Evolutionary conservation across 2,888 invertebrate genomes (phyloP).

Genomic region (Myopa tessellatipennis): DNA sequence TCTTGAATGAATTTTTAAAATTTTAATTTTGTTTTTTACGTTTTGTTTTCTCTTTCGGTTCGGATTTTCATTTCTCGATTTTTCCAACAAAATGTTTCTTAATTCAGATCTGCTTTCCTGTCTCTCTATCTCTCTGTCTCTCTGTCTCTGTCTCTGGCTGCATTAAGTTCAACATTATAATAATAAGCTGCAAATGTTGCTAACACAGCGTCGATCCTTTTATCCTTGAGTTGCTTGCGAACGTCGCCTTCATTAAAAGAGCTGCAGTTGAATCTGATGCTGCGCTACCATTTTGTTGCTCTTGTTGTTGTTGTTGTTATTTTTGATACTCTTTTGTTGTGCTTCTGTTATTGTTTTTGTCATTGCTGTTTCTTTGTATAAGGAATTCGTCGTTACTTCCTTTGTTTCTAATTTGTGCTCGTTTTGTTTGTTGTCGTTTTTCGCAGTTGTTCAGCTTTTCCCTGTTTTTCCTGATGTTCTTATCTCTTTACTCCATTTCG

Average conservation of each 20-base stretch:
- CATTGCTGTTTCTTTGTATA: conserved; percentile 51
- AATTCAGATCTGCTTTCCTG: neutral
- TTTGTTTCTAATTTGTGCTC: conserved; percentile 44
- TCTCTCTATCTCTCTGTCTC: neutral
- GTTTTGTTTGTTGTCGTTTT: conserved; percentile 41
- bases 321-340: neutral
- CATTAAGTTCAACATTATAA: conserved; percentile 28
- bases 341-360: conserved; percentile 30
- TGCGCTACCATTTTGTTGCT: neutral
- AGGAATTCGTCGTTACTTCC: no score
- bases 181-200: conserved; percentile 55
- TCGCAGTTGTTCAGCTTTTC: conserved; percentile 6
- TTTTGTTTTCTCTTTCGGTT: neutral
- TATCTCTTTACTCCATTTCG: neutral
- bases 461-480: neutral
- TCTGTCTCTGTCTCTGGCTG: neutral
- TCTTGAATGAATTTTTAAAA: no score
- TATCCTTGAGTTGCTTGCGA: conserved; percentile 44
- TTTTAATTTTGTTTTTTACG: neutral
- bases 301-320: neutral
- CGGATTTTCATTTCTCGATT: neutral
- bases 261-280: no score
- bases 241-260: no score
- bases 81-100: neutral
- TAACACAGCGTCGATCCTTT: conserved; percentile 45